Evolutionary conservation across 2,113 vertebrate genomes (phyloP).

Genomic region (Helogale parvula): DNA sequence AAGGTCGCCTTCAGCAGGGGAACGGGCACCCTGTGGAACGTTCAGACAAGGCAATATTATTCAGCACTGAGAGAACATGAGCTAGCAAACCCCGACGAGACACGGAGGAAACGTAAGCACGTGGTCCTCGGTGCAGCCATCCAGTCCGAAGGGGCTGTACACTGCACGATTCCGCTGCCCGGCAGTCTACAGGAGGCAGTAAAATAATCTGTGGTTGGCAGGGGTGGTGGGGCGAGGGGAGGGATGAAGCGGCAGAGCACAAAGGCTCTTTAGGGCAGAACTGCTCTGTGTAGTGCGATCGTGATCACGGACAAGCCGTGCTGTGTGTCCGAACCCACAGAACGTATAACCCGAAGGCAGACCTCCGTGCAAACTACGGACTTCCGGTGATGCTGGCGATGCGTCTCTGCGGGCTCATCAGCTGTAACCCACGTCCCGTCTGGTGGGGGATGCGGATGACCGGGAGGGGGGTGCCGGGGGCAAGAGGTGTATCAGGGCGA

Average conservation of each 20-base stretch:
- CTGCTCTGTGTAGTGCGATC: not conserved
- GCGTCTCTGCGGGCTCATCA: not conserved
- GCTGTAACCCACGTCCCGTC: not conserved
- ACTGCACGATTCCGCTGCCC: not conserved
- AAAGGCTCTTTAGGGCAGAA: not conserved
- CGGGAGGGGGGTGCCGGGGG: too few relatives aligned
- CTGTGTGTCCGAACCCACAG: not conserved
- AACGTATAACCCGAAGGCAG: not conserved
- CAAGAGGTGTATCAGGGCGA: not conserved
- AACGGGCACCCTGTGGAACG: not conserved
- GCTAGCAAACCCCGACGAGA: not conserved
- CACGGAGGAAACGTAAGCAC: not conserved
- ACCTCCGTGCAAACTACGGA: accelerated
- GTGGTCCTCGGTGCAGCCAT: not conserved
- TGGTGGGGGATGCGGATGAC: not conserved
- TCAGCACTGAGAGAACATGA: not conserved
- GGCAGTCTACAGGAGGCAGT: not conserved
- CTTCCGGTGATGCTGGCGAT: not conserved
- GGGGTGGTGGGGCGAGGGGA: not conserved
- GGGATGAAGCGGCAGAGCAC: not conserved
- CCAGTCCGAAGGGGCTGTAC: not conserved
- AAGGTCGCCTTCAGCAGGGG: not conserved
- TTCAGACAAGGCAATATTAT: not conserved
- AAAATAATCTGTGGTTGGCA: not conserved
- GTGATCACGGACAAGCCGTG: not conserved